A percentile compares a stretch with the other conserved stretches of the same genome.
Conservation (phyloP, 2,888 invertebrate species). For the Ormyrus rosae region DNA sequence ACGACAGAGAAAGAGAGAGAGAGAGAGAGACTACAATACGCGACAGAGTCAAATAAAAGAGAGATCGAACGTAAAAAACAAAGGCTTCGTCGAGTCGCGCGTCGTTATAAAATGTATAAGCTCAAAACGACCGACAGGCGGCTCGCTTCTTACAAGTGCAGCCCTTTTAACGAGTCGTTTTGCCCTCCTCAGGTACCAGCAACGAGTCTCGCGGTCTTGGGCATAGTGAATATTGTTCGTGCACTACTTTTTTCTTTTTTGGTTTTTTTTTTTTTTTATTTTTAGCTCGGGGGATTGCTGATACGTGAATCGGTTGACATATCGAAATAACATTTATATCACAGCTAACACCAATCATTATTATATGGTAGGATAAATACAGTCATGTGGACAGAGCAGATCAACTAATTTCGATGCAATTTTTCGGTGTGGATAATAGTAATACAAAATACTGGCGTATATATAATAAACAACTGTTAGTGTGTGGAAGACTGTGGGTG, state of each 20-base stretch:
- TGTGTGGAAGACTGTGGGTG: slow-evolving; percentile 13
- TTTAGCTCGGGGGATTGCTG: slow-evolving; percentile 50
- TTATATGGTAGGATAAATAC: slow-evolving; percentile 67
- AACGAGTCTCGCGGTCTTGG: slow-evolving; percentile 16
- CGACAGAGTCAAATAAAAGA: slow-evolving; percentile 5
- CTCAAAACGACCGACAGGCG: slow-evolving; percentile 43
- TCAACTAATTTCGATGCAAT: slow-evolving; percentile 71
- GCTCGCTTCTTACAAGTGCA: slow-evolving; percentile 49
- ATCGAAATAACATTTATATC: slow-evolving; percentile 64
- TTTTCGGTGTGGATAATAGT: slow-evolving; percentile 61
- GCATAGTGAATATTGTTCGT: background rate
- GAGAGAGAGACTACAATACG: background rate
- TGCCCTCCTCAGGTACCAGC: slow-evolving; percentile 62
- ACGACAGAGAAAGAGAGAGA: background rate
- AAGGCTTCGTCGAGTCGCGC: slow-evolving; percentile 14
- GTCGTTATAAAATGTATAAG: slow-evolving; percentile 33
- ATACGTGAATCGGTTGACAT: slow-evolving; percentile 61
- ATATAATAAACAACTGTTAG: slow-evolving; percentile 45
- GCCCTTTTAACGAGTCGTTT: slow-evolving; percentile 57
- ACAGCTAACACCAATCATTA: slow-evolving; percentile 72
- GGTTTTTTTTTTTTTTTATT: background rate
- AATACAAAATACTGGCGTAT: slow-evolving; percentile 55
- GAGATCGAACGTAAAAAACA: slow-evolving; percentile 13
- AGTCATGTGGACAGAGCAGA: slow-evolving; percentile 71
- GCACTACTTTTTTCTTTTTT: slow-evolving; percentile 34